phyloP scores from a whole-genome alignment of 1,140 invertebrate species.

The Brachionus rotundiformis region DNA sequence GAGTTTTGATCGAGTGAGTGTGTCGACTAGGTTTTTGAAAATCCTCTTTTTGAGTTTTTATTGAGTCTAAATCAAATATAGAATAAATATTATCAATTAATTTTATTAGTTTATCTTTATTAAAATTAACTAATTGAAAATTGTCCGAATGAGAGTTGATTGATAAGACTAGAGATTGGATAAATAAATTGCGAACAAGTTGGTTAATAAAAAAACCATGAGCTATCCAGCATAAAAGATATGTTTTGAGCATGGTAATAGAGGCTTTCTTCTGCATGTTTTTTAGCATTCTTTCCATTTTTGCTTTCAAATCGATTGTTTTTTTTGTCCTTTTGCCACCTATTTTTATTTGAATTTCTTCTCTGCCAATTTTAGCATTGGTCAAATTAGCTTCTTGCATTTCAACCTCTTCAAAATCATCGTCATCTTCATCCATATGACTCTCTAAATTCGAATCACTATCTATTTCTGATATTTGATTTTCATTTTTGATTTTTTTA shows the following conservation, averaged over 20 bases:
- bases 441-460: neutral
- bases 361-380: neutral
- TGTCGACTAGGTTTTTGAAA: neutral
- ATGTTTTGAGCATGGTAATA: slow-evolving; percentile 18
- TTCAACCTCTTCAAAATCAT: slow-evolving; percentile 44
- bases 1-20: neutral
- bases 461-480: neutral
- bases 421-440: slow-evolving; percentile 17
- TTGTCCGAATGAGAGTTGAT: neutral
- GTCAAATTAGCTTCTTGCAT: neutral
- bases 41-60: neutral
- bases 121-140: slow-evolving; percentile 26
- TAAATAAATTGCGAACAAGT: neutral
- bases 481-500: neutral
- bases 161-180: neutral
- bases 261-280: slow-evolving; percentile 21
- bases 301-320: neutral
- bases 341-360: slow-evolving; percentile 9
- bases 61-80: neutral
- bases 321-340: slow-evolving; percentile 30
- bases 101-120: neutral
- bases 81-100: neutral
- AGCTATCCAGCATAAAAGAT: slow-evolving; percentile 42
- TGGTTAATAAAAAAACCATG: slow-evolving; percentile 36
- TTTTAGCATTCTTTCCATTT: slow-evolving; percentile 38